phyloP scores from a whole-genome alignment of 1,140 invertebrate species.

The Radopholus similis region DNA sequence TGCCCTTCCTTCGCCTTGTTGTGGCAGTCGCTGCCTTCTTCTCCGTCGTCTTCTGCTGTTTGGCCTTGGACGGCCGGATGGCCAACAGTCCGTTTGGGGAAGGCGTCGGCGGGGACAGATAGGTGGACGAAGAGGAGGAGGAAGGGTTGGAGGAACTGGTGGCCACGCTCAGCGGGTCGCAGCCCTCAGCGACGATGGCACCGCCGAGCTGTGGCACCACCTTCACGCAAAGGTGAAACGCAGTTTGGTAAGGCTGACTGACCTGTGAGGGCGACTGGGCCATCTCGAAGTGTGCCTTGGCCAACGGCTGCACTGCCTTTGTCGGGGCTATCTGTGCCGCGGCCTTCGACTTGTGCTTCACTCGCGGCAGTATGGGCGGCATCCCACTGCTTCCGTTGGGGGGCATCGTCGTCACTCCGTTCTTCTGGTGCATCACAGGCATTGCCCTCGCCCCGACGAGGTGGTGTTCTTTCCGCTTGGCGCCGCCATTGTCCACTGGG shows the following conservation, averaged over 20 bases:
- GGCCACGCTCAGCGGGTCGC: not conserved
- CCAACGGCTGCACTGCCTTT: not conserved
- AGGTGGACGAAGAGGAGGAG: not conserved
- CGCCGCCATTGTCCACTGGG: not conserved
- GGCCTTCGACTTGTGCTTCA: slow-evolving; percentile 1
- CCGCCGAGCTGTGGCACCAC: not conserved
- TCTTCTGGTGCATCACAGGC: not conserved
- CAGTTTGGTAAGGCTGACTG: not conserved
- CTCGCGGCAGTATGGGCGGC: slow-evolving; percentile 10
- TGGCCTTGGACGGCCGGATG: not conserved
- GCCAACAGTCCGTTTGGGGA: slow-evolving; percentile 3
- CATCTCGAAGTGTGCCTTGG: not conserved
- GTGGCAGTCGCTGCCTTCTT: not conserved
- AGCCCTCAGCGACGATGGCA: not conserved
- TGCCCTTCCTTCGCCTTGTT: not conserved
- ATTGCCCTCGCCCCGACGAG: not conserved
- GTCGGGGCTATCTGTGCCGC: not conserved
- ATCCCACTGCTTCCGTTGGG: not conserved
- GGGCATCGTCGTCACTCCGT: not conserved
- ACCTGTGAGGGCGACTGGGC: not conserved
- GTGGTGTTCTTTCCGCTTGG: not conserved
- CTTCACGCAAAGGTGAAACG: not conserved
- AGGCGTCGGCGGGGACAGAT: not conserved
- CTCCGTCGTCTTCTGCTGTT: not conserved
- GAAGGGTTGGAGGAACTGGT: not conserved